Evolutionary conservation across 2,797 vertebrate genomes (phyloP).

Genomic region (Neopelma chrysocephalum): DNA sequence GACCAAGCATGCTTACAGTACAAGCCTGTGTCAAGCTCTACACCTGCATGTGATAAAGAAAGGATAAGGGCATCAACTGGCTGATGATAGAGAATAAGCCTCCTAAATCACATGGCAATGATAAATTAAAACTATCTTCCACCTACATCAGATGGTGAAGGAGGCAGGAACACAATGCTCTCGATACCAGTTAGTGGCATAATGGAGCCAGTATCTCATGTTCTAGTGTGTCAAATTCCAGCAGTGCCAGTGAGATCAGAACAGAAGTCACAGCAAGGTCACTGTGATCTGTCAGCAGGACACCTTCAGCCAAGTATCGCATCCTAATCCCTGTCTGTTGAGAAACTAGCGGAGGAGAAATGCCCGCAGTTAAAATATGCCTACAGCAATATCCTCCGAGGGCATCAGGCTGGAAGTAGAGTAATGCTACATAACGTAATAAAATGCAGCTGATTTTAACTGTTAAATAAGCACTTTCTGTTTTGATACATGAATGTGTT

Average conservation of each 20-base stretch:
- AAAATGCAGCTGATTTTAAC: background rate
- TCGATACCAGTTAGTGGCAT: slow-evolving; percentile 54
- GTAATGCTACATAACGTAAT: background rate
- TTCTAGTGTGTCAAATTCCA: slow-evolving; percentile 63
- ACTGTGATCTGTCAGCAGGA: background rate
- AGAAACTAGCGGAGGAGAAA: background rate
- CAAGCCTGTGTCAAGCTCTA: background rate
- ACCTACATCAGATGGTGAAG: slow-evolving; percentile 47
- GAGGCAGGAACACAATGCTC: slow-evolving; percentile 59
- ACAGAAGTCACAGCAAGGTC: slow-evolving; percentile 62
- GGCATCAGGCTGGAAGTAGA: background rate
- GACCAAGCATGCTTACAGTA: background rate
- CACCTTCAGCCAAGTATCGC: slow-evolving; percentile 25
- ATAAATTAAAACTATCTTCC: slow-evolving; percentile 49
- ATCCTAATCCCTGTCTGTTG: slow-evolving; percentile 25
- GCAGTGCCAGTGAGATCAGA: slow-evolving; percentile 59
- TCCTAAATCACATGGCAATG: slow-evolving; percentile 40
- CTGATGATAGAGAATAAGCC: slow-evolving; percentile 53
- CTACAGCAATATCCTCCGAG: slow-evolving; percentile 9
- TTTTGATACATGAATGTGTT: background rate
- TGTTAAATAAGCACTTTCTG: background rate
- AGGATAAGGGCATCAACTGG: slow-evolving; percentile 19
- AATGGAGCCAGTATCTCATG: slow-evolving; percentile 53
- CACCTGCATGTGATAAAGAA: slow-evolving; percentile 9
- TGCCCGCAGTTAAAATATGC: background rate